These are phyloP conservation scores for Leistus spinibarbis DNA, from an alignment of 2,888 invertebrate genomes.

Conservation along the genomic window DNA sequence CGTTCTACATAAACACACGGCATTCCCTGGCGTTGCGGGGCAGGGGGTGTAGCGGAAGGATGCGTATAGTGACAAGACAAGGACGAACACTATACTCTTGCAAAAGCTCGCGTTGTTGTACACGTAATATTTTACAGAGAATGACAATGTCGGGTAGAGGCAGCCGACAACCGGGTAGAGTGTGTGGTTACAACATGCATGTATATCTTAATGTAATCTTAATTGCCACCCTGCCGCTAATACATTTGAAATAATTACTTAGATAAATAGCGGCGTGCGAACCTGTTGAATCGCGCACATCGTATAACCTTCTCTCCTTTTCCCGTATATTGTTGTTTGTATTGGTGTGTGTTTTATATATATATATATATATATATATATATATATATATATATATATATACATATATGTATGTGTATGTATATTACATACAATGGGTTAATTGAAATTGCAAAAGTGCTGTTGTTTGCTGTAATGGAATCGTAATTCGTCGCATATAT, in stretches of 20 bases:
- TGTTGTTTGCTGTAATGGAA: constrained; percentile 16
- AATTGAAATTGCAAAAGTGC: constrained; percentile 31
- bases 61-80: not conserved
- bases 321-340: no score
- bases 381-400: not conserved
- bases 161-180: not conserved
- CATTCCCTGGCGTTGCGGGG: no score
- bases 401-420: not conserved
- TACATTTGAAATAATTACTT: constrained; percentile 45
- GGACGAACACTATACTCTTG: not conserved
- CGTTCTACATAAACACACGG: not conserved
- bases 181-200: constrained; percentile 25
- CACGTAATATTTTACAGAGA: constrained; percentile 1
- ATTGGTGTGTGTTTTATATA: no score
- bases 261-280: constrained; percentile 43
- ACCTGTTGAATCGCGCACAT: constrained; percentile 46
- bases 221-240: constrained; percentile 32
- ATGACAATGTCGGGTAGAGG: not conserved
- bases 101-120: not conserved
- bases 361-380: not conserved
- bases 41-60: no score
- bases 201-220: constrained; percentile 39
- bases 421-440: constrained; percentile 10
- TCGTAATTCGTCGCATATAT: not conserved
- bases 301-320: not conserved